phyloP scores from a whole-genome alignment of 2,797 vertebrate species.

The Enteromius treurensis region DNA sequence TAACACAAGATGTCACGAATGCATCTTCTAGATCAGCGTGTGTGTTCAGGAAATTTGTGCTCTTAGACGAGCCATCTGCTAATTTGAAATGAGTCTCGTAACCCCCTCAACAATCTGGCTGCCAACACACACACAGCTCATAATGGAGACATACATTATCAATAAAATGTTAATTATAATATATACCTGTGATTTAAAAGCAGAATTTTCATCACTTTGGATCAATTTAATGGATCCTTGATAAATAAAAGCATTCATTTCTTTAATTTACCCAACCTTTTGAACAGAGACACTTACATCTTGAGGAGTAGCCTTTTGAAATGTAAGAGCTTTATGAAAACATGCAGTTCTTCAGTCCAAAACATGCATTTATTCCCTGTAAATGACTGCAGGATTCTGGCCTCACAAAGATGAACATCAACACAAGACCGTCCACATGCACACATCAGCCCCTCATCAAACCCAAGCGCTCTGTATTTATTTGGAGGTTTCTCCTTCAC shows the following conservation, averaged over 20 bases:
- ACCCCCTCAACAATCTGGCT: background rate
- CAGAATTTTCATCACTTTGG: background rate
- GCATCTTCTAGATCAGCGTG: background rate
- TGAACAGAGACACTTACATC: background rate
- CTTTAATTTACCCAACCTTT: background rate
- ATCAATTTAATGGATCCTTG: background rate
- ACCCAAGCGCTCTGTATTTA: background rate
- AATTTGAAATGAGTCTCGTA: background rate
- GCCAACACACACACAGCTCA: background rate
- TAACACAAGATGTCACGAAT: background rate
- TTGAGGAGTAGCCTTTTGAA: background rate
- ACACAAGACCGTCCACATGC: background rate
- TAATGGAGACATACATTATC: background rate
- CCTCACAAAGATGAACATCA: background rate
- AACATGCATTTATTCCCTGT: background rate
- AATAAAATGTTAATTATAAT: background rate
- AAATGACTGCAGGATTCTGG: constrained; percentile 65
- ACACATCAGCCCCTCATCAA: background rate
- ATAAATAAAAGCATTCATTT: background rate
- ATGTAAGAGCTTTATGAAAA: background rate
- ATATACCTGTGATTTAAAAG: background rate
- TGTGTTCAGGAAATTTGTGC: background rate
- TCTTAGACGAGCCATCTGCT: background rate
- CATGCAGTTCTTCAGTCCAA: background rate
- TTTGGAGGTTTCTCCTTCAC: background rate